Evolutionary conservation across 2,113 vertebrate species (phyloP), one percentile per base, ranked within the genome.

Genomic region (Solea senegalensis): DNA sequence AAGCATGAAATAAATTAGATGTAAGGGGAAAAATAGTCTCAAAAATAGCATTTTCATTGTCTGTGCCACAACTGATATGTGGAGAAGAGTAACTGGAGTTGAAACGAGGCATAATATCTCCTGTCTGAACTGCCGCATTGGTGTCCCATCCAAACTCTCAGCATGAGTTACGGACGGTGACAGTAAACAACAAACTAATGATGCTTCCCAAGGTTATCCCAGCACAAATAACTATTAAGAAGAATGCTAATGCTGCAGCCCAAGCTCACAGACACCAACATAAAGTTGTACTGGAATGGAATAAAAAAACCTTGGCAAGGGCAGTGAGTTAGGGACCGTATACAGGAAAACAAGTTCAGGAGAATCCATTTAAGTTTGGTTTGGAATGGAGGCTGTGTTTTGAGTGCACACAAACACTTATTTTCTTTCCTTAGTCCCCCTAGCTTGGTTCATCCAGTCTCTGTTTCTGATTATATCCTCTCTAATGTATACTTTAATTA

Each of bases 181-280:
- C 82, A 80, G 85, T 68, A 78, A 79, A 86, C 81, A 85, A 74
- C 77, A 86, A 91, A 83, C 78, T 87, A 89, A 91, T 76, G 81
- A 85, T 74, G 80, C 74, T 80, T 86, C 46, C 56, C 87, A 92
- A 89, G 86, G 85, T 91, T 89, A 90, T 76, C 64, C 48, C 65
- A 40, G 82, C 80, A 89, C 86, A 88, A 89, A 87, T 83, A 81
- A 80, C 80, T 76, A 87, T 89, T 87, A 85, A 65, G 60, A 77
- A 54, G 54, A 87, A 81, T 9, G 85, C 81, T 86, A 82, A 90
- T 51, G 77, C 80, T 41, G 78, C 82, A 72, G 55, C 21, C 16
- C 26, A 56, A 78, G 71, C 62, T 49, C 69, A 81, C 53, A 69
- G 76, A 82, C 60, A 66, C 68, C 54, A 69, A 69, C 61, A 70